Evolutionary conservation across 2,113 vertebrate species (phyloP).

Genomic region (Todiramphus chloris): DNA sequence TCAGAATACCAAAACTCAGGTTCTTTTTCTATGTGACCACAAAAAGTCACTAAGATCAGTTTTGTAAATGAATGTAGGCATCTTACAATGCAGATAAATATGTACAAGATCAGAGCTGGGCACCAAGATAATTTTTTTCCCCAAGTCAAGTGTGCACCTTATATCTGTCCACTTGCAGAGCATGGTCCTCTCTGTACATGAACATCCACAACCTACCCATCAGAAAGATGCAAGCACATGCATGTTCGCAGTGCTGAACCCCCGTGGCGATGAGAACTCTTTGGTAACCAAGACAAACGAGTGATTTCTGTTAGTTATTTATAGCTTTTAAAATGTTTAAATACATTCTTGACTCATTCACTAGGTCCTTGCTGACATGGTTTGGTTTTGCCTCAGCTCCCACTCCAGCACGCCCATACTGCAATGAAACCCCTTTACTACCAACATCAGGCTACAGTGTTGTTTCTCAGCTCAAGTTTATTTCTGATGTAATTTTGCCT

Average conservation of each 20-base stretch:
- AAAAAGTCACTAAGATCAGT: background rate
- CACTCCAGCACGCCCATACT: background rate
- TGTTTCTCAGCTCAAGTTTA: background rate
- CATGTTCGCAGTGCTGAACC: background rate
- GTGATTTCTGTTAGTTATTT: background rate
- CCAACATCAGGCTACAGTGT: fast-evolving
- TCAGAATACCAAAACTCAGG: background rate
- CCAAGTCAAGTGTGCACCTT: background rate
- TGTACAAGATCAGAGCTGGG: background rate
- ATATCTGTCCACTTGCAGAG: background rate
- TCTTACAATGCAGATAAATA: background rate
- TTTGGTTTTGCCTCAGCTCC: background rate
- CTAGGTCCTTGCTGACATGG: background rate
- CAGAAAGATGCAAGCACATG: background rate
- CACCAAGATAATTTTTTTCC: background rate
- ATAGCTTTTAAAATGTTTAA: background rate
- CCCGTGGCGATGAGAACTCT: background rate
- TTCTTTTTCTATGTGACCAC: background rate
- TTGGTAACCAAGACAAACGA: background rate
- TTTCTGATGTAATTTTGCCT: background rate
- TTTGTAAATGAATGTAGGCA: background rate
- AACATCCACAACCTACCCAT: background rate
- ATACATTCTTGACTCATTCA: background rate
- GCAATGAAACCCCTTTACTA: background rate
- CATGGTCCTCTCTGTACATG: fast-evolving